Evolutionary conservation across 2,888 invertebrate species (phyloP), one percentile per base, ranked within the genome.

Genomic region (Spialia ferax): DNA sequence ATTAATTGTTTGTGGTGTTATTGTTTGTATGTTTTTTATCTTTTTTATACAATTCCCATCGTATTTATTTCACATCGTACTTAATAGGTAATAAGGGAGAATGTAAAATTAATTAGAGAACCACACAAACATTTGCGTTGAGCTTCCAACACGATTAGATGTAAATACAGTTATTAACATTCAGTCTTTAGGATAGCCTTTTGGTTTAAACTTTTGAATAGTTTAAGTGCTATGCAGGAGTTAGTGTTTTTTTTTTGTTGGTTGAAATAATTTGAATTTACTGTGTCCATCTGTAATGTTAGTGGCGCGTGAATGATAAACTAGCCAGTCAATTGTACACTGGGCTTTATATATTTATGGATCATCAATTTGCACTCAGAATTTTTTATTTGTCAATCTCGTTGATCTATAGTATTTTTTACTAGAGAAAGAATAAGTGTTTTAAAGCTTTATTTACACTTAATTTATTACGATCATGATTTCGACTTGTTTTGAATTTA

Each of bases 111-210:
- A 87, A 80, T 84, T 86, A 88, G 84, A 82, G 87, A 88, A 84
- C 81, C 87, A 91, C 91, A 89, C 45, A 82, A 83, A 91, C 91
- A 93, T 93, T 93, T 92, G 89, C 93, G 93, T 94, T 94, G 94
- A 94, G 94, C 94, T 94, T 94, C 94, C 94, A 94, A 93, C 93
- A 94, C 91, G 92, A 91, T 93, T 94, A 94, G 94, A 88, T 94
- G 94, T 94, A 94, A 83, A 94, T 94, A 94, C 85, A 88, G 81
- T 85, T 79, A 81, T 86, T 84, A 80, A 74, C 71, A 74, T 67
- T 72, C 68, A 35, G 56, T 67, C 42, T 67, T 18, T 67, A 67
- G 62, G 50, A 62, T 67, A 67, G n/a, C 38, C 6, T 61, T 65
- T 70, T 18, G 45, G 57, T 61, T 68, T 32, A 59, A 20, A 8